Evolutionary conservation across 2,888 invertebrate species (phyloP).

Genomic region (Sminthurides aquaticus): DNA sequence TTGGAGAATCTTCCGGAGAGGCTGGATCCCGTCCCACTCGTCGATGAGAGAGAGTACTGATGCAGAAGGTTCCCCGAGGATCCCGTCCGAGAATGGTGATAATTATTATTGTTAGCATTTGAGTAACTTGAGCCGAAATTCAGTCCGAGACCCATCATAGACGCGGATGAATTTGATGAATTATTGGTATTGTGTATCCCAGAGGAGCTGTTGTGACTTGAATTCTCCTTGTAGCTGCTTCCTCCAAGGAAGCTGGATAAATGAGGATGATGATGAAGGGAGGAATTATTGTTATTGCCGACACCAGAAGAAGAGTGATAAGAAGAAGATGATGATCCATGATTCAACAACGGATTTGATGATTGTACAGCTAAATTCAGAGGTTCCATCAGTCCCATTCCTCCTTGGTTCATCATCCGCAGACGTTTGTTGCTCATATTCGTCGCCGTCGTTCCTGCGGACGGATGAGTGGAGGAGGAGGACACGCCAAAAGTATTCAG

Average conservation of each 20-base stretch:
- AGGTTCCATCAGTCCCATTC: conserved; percentile 27
- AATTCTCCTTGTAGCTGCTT: conserved; percentile 3
- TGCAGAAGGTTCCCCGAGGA: conserved; percentile 12
- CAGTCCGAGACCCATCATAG: conserved; percentile 23
- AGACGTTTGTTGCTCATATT: conserved; percentile 29
- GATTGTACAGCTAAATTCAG: conserved; percentile 33
- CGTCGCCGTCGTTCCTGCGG: background rate
- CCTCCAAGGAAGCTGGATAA: conserved; percentile 20
- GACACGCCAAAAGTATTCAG: background rate
- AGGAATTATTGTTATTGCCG: background rate
- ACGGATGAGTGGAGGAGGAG: background rate
- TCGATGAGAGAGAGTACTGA: conserved; percentile 2
- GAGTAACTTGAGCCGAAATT: conserved; percentile 34
- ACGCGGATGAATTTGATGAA: background rate
- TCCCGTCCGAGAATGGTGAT: conserved; percentile 14
- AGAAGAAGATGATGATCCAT: conserved; percentile 4
- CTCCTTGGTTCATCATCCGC: conserved; percentile 37
- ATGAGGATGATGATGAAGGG: too few species aligned
- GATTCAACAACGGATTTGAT: conserved; percentile 19
- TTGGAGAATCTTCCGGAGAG: conserved; percentile 14
- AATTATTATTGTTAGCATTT: conserved; percentile 15
- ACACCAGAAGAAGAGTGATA: background rate
- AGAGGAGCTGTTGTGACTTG: conserved; percentile 15
- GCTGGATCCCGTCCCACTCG: conserved; percentile 11
- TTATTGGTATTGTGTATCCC: conserved; percentile 19